Conservation (phyloP, 2,113 vertebrate genomes). For the Aythya baeri region DNA sequence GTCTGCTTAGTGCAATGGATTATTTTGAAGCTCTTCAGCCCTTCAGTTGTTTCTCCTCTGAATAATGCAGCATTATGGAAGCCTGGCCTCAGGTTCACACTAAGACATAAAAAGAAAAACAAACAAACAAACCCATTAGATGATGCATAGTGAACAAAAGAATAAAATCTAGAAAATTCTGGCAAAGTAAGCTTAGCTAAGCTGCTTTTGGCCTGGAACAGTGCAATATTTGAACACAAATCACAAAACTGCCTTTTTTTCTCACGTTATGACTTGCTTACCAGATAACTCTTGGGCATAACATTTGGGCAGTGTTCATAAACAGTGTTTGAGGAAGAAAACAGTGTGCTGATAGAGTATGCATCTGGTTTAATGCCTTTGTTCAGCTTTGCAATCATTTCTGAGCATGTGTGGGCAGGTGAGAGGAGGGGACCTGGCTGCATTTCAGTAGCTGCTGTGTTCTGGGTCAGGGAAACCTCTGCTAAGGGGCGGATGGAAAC, state of each 20-base stretch:
- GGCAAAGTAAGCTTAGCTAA: not conserved
- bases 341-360: not conserved
- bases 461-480: rapidly evolving
- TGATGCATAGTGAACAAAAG: rapidly evolving
- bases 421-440: not conserved
- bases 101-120: not conserved
- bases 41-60: not conserved
- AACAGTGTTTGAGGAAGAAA: not conserved
- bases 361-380: not conserved
- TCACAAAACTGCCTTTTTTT: not conserved
- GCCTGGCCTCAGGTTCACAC: not conserved
- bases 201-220: not conserved
- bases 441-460: not conserved
- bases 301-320: not conserved
- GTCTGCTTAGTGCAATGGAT: not conserved
- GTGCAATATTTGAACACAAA: not conserved
- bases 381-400: not conserved
- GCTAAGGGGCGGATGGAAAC: not conserved
- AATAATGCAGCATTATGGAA: not conserved
- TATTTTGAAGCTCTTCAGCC: not conserved
- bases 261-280: not conserved
- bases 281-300: not conserved
- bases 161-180: not conserved
- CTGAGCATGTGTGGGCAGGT: not conserved
- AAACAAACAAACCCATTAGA: not conserved